Percentiles rank a stretch among this genome's conserved stretches.
Conservation (phyloP, 2,888 invertebrate species). For the Acrobasis repandana region DNA sequence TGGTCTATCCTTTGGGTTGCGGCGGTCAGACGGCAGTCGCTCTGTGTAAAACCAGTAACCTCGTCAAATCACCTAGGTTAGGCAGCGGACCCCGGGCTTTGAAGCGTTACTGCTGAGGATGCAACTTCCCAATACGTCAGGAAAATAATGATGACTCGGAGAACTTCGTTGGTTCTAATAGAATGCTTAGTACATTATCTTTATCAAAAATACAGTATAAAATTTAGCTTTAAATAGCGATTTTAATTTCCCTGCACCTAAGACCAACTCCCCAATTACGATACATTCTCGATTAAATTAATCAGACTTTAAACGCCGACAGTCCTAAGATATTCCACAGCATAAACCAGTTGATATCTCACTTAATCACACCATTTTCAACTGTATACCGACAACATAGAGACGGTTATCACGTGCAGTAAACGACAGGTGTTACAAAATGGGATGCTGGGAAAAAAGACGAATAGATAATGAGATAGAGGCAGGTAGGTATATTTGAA, state of each 20-base stretch:
- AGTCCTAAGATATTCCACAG: constrained; percentile 9
- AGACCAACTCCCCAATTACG: background rate
- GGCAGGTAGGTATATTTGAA: constrained; percentile 18
- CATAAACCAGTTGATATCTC: constrained; percentile 13
- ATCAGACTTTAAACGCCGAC: constrained; percentile 16
- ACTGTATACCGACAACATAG: background rate
- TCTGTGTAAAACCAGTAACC: too few species aligned
- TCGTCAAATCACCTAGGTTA: too few species aligned
- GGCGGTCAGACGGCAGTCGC: too few species aligned
- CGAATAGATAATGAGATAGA: constrained; percentile 18
- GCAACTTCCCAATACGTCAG: too few species aligned
- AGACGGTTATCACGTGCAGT: background rate
- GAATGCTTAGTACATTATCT: too few species aligned
- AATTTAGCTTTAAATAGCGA: background rate
- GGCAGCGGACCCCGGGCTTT: too few species aligned
- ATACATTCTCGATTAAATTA: constrained; percentile 14
- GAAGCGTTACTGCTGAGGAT: too few species aligned
- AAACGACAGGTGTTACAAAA: constrained; percentile 22
- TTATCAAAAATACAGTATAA: too few species aligned
- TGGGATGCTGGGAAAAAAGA: constrained; percentile 22
- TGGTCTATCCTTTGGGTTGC: too few species aligned
- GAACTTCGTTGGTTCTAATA: too few species aligned
- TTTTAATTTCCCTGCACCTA: background rate
- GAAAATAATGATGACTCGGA: too few species aligned
- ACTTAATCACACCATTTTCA: background rate